Evolutionary conservation across 2,113 vertebrate species (phyloP), one percentile per base, ranked within the genome.

Genomic region (Aphyosemion australe): DNA sequence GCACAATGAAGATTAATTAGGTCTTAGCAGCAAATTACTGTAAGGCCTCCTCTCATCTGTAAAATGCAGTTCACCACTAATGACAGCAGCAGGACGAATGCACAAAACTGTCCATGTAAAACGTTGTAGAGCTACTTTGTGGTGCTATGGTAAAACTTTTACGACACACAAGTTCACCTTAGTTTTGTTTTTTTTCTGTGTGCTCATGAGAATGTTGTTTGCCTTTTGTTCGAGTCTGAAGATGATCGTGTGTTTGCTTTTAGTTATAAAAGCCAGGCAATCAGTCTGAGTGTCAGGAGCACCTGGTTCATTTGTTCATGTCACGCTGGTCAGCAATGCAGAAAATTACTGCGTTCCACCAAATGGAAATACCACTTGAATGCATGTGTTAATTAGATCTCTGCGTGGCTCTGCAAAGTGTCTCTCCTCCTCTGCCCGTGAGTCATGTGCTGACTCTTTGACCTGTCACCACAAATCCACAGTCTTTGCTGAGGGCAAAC

Each of bases 1-100:
- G 84, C 74, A 70, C 84, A 87, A 87, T 87, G 72, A 87, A 85
- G 83, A 90, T 88, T 87, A 90, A 90, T 92, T 88, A 85, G 87
- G 86, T 84, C 72, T 84, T 75, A 78, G 81, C 76, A 86, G 80
- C 83, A 84, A 84, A 91, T 90, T 80, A 80, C 83, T 78, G 60
- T 65, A 72, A 84, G 85, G 78, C 79, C 70, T 85, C 62, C 80
- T 50, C 65, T 75, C 62, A 65, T 86, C 74, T 83, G 74, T 72
- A 80, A 80, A 75, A 77, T 31, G 78, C 73, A 75, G 70, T 57
- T 65, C 51, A 39, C 54, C 76, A 73, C 59, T 82, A 80, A 75
- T 84, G 80, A 73, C 81, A 60, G 65, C 48, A 54, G 21, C 46
- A 39, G 72, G 73, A 72, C 48, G 26, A 54, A 78, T 51, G 41